A percentile compares a stretch with the other conserved stretches of the same genome.
Conservation (phyloP, 1,140 invertebrate genomes). For the Copidosoma floridanum region DNA sequence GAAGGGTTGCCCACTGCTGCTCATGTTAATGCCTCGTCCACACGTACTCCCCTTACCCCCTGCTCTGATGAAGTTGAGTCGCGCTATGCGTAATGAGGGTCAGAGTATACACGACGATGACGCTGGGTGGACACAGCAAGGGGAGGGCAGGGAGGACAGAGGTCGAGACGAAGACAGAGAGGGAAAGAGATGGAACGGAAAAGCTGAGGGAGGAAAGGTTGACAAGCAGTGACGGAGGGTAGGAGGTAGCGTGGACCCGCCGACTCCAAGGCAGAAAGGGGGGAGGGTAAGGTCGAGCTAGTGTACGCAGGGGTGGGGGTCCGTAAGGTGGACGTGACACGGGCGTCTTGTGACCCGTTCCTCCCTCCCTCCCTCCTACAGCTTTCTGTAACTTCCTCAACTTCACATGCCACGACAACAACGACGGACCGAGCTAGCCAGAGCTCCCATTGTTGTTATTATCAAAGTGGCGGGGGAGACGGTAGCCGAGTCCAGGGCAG, state of each 20-base stretch:
- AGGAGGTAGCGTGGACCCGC: neutral
- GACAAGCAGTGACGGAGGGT: slow-evolving; percentile 37
- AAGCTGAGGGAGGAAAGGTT: slow-evolving; percentile 33
- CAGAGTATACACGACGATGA: slow-evolving; percentile 36
- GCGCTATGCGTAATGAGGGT: slow-evolving; percentile 55
- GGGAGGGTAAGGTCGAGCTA: too few species aligned
- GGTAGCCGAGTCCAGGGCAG: neutral
- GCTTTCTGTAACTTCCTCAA: slow-evolving; percentile 18
- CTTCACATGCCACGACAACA: slow-evolving; percentile 38
- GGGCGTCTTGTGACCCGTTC: slow-evolving; percentile 52
- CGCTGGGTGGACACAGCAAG: neutral
- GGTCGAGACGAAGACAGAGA: slow-evolving; percentile 26
- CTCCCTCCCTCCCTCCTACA: slow-evolving; percentile 17
- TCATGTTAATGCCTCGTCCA: slow-evolving; percentile 34
- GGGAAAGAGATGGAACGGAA: slow-evolving; percentile 16
- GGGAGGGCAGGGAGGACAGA: slow-evolving; percentile 26
- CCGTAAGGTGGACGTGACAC: slow-evolving; percentile 50
- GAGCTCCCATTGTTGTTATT: slow-evolving; percentile 54
- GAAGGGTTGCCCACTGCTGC: neutral
- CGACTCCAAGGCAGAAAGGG: slow-evolving; percentile 30
- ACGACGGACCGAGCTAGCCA: slow-evolving; percentile 45
- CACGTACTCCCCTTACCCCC: too few species aligned
- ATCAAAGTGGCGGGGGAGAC: slow-evolving; percentile 45
- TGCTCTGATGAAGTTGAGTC: slow-evolving; percentile 54
- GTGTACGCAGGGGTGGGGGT: slow-evolving; percentile 49